Conservation (phyloP, 2,113 vertebrate genomes). For the Panurus biarmicus region DNA sequence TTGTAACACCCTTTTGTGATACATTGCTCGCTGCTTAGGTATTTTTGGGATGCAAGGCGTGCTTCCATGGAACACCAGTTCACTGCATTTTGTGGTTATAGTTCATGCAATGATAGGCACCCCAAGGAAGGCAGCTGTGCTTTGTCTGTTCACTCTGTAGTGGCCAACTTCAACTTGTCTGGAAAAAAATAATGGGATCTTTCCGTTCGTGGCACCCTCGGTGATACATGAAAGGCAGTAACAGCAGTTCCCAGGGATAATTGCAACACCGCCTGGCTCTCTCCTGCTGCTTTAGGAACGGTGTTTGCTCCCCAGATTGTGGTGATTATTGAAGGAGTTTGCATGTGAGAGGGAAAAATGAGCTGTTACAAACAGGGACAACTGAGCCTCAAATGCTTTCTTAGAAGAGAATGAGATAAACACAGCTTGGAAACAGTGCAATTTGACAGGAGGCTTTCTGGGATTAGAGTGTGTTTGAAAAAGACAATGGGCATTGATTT, state of each 20-base stretch:
- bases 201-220: not conserved
- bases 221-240: not conserved
- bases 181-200: not conserved
- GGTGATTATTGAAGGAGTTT: not conserved
- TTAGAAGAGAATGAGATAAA: not conserved
- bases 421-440: not conserved
- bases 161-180: not conserved
- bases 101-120: not conserved
- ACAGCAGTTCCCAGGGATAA: not conserved
- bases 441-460: not conserved
- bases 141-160: not conserved
- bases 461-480: not conserved
- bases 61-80: not conserved
- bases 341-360: not conserved
- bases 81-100: not conserved
- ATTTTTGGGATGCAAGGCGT: not conserved
- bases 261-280: not conserved
- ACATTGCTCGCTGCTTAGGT: not conserved
- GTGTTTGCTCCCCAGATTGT: not conserved
- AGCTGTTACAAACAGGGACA: not conserved
- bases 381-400: not conserved
- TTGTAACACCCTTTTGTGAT: not conserved
- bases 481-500: conserved; percentile 4
- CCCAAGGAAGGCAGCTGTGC: not conserved
- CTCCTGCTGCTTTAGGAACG: not conserved